These are phyloP conservation scores for Bagarius yarrelli DNA, from an alignment of 2,113 vertebrate species.

Conservation along the genomic window DNA sequence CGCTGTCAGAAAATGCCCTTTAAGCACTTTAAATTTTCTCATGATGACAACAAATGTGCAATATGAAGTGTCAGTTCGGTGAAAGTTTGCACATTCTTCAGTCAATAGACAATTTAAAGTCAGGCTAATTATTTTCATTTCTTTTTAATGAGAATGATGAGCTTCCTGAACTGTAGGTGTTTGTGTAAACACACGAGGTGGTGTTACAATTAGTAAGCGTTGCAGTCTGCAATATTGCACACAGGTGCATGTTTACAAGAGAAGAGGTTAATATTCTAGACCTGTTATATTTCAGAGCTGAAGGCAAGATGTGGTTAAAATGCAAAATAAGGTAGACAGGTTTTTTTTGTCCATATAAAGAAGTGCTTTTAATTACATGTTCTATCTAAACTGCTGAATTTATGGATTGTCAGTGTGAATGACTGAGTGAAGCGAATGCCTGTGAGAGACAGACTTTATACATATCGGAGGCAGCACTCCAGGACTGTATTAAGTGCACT, in stretches of 20 bases:
- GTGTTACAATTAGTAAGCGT: not conserved
- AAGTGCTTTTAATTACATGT: not conserved
- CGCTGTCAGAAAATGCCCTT: too few relatives aligned
- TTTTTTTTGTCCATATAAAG: not conserved
- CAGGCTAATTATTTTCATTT: slow-evolving; percentile 28
- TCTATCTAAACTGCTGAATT: not conserved
- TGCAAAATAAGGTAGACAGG: not conserved
- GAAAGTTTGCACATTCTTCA: too few relatives aligned
- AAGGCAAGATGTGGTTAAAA: not conserved
- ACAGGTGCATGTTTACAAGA: slow-evolving; percentile 8
- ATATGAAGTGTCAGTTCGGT: too few relatives aligned
- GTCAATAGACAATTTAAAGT: slow-evolving; percentile 44
- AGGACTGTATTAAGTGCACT: not conserved
- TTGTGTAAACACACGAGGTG: slow-evolving; percentile 1
- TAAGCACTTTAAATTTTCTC: too few relatives aligned
- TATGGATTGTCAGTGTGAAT: not conserved
- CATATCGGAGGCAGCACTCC: not conserved
- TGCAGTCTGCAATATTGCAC: not conserved
- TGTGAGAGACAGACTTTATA: not conserved
- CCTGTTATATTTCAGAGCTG: not conserved
- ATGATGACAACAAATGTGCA: too few relatives aligned
- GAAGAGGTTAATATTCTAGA: not conserved
- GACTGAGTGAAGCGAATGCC: not conserved
- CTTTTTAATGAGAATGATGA: not conserved
- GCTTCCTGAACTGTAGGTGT: not conserved